These are phyloP conservation scores for Aphrocallistes beatrix DNA, from an alignment of 37 sponge, comb jelly and placozoan species.

Conservation along the genomic window DNA sequence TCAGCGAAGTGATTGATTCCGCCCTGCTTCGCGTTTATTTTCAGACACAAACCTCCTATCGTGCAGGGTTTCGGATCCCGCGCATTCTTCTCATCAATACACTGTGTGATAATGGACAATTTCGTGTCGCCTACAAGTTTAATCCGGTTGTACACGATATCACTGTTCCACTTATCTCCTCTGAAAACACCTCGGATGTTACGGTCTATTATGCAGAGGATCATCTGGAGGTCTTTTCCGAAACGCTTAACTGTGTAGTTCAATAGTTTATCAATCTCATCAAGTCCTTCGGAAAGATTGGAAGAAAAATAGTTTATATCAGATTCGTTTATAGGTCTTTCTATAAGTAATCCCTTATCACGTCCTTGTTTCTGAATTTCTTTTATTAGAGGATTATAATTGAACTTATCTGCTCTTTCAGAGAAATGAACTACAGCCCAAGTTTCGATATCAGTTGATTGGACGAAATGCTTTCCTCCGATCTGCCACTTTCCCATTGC, in stretches of 20 bases:
- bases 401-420: background rate
- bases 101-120: background rate
- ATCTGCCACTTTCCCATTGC: background rate
- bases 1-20: slow-evolving; percentile 46
- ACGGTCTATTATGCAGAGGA: slow-evolving; percentile 4
- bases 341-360: background rate
- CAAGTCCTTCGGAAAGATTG: background rate
- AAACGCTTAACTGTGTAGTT: background rate
- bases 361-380: background rate
- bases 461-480: background rate
- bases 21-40: slow-evolving; percentile 62
- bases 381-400: background rate
- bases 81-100: slow-evolving; percentile 28
- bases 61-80: slow-evolving; percentile 39
- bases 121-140: slow-evolving; percentile 25
- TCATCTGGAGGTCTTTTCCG: background rate
- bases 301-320: background rate
- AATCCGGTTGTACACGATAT: slow-evolving; percentile 42
- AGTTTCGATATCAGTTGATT: background rate
- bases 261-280: background rate
- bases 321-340: background rate
- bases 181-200: too few relatives aligned
- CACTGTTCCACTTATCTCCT: slow-evolving; percentile 25
- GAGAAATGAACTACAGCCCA: background rate
- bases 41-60: slow-evolving; percentile 42